Evolutionary conservation across 2,888 invertebrate species (phyloP), one percentile per base, ranked within the genome.

Genomic region (Coecobrya sp.): DNA sequence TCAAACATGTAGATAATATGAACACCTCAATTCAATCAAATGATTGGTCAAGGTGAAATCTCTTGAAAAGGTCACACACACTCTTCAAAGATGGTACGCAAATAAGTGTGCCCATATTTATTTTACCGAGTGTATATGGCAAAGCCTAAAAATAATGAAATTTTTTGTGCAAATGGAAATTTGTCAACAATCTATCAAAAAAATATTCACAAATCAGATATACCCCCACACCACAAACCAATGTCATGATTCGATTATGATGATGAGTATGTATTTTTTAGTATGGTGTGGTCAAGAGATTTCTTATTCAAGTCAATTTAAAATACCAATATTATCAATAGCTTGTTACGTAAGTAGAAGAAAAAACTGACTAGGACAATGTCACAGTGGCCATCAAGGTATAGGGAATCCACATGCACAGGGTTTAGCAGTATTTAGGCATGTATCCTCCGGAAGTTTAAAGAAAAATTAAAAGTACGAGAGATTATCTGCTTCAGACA

Each of bases 101-200:
- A 81, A 59, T 30, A 42, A 59, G 55, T 73, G 30, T 70, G 62
- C 16, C 22, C 70, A 86, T 73, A 73, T 27, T 86, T 52, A 27
- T 16, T 13, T 25, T 4, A n/a, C n/a, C n/a, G n/a, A n/a, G n/a
- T n/a, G n/a, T n/a, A n/a, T 65, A 10, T 27, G 36, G 13, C 5
- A 42, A 0, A 11, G 22, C 5, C 81, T 59, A 52, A 36, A 11
- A 68, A 62, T 87, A 91, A 87, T 87, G 84, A 91, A 91, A 86
- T 81, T 76, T 84, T 25, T 42, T 68, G 19, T 68, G 55, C 49
- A 84, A 84, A 73, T 82, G 62, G 73, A 76, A 87, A 84, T 91
- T 87, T 91, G 87, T 91, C 87, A 91, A 87, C 91, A 87, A 87
- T 91, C 73, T 52, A 91, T 91, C 87, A 36, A 87, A 91, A 91